Percentiles rank a stretch among this genome's conserved stretches.
phyloP scores from a whole-genome alignment of 2,797 vertebrate species.

The Dendrocincla fuliginosa region DNA sequence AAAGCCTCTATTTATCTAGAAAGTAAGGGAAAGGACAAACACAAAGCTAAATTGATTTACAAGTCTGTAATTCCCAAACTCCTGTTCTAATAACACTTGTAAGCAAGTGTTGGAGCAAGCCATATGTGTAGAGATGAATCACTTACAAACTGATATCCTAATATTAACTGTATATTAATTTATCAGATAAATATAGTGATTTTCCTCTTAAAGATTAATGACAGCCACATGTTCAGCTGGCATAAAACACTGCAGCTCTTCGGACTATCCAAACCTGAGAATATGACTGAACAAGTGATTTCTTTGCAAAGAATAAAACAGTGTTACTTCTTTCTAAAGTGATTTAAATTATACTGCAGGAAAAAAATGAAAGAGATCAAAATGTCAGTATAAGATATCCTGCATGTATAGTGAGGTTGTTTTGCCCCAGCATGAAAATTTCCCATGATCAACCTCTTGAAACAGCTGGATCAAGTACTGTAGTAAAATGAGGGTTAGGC shows the following conservation, averaged over 20 bases:
- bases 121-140: not conserved
- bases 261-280: not conserved
- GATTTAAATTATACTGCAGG: not conserved
- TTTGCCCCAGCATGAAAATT: not conserved
- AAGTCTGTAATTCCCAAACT: not conserved
- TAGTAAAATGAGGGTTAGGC: not conserved
- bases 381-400: not conserved
- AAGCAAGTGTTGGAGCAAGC: not conserved
- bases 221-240: not conserved
- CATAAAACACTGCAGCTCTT: not conserved
- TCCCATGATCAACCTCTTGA: not conserved
- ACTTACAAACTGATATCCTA: not conserved
- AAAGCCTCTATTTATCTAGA: not conserved
- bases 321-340: not conserved
- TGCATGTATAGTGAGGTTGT: not conserved
- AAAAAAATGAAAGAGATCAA: not conserved
- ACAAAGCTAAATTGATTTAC: conserved; percentile 16
- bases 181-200: not conserved
- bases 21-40: not conserved
- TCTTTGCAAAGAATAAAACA: not conserved
- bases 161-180: conserved; percentile 1
- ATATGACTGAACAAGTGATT: not conserved
- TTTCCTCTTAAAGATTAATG: not conserved
- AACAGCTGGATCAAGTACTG: not conserved
- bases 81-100: not conserved